Base-by-base conservation (phyloP, 2,113 vertebrate genomes). In the Xiphorhynchus elegans region DNA sequence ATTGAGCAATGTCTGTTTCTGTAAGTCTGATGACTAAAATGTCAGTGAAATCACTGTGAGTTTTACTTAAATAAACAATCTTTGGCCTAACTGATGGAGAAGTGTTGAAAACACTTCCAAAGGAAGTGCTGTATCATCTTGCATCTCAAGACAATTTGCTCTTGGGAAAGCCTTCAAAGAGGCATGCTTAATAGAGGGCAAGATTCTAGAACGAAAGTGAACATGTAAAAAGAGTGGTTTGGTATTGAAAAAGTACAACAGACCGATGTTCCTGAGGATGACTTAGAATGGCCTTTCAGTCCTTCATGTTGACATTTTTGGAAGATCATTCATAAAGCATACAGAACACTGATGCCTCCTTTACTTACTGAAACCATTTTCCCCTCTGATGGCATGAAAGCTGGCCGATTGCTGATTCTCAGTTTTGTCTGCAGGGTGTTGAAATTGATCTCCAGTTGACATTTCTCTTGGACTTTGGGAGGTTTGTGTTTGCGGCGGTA, bases 381-480 rank as follows among this genome's bases (percentile, higher is more conserved):
- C 69, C 99, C 99, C 95, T 99, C 99, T 2, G 99, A 99, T 77
- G 99, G 99, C 99, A 99, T 99, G 96, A 99, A 99, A 72, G 99
- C 99, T 1, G 99, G 99, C 6, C 99, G 98, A 96, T 99, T 99
- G 97, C 99, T 99, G 98, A 99, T 99, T 78, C 99, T 97, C 87
- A 99, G 95, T 96, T 99, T 99, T 84, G 99, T 99, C 98, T 99
- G 99, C 97, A 99, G 97, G 9, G 99, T 99, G 98, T 99, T 99
- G 97, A 99, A 99, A 97, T 99, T 99, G 92, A 99, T 99, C 98
- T 99, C 99, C 96, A 99, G 97, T 91, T 99, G 99, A 97, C 99
- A 99, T 90, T 99, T 99, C 97, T 99, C 99, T 96, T 99, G 99
- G 90, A 99, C 99, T 97, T 99, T 99, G 13, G 99, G 99, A 18